Conservation (phyloP, 2,113 vertebrate species). For the Tetrax tetrax region DNA sequence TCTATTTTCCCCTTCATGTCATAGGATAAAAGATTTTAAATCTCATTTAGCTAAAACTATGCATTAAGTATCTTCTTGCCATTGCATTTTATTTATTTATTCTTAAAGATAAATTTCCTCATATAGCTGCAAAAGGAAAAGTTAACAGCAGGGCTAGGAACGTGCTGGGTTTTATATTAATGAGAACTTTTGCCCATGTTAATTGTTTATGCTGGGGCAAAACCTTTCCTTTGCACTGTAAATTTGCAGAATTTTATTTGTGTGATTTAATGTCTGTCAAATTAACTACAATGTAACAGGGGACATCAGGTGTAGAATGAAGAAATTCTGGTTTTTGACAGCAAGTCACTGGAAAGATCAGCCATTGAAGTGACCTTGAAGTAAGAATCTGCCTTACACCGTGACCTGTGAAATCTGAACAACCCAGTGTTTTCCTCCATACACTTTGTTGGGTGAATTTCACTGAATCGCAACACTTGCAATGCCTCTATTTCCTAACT, state of each 20-base stretch:
- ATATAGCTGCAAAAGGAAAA: background rate
- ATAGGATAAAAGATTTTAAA: background rate
- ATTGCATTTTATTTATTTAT: background rate
- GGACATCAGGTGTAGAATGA: background rate
- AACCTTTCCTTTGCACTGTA: background rate
- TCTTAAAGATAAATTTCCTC: background rate
- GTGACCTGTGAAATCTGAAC: background rate
- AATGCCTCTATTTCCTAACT: background rate
- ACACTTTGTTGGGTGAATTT: background rate
- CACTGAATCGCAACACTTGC: background rate
- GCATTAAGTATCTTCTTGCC: background rate
- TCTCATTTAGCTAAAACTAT: background rate
- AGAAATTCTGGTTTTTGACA: background rate
- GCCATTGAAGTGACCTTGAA: background rate
- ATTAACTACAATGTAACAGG: background rate
- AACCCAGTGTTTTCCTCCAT: background rate
- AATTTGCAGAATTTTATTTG: background rate
- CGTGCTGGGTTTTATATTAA: background rate
- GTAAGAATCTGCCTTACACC: background rate
- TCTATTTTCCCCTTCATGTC: background rate
- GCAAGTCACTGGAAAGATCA: background rate
- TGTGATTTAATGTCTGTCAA: background rate
- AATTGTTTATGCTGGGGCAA: rapidly evolving
- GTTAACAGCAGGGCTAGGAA: background rate
- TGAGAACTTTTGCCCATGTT: background rate